phyloP scores from a whole-genome alignment of 2,888 invertebrate genomes.

The Dynastes tityus region DNA sequence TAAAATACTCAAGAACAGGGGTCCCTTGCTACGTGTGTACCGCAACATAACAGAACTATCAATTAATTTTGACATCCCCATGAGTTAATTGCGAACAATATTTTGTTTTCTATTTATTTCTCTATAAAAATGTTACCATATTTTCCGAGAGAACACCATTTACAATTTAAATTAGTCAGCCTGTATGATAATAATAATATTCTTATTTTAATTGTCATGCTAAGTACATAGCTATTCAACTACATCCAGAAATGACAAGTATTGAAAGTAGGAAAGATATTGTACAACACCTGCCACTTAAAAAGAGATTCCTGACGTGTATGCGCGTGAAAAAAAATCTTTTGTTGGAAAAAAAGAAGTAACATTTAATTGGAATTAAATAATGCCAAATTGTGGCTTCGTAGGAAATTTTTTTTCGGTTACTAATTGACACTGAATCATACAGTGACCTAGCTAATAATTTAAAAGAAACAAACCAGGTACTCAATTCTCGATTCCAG shows the following conservation, averaged over 20 bases:
- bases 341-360: conserved; percentile 13
- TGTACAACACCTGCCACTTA: conserved; percentile 44
- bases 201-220: conserved; percentile 33
- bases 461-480: conserved; percentile 22
- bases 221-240: conserved; percentile 8
- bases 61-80: conserved; percentile 32
- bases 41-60: conserved; percentile 9
- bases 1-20: conserved; percentile 53
- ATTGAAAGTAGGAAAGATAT: conserved; percentile 33
- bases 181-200: neutral
- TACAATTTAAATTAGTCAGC: conserved; percentile 14
- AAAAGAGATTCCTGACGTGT: conserved; percentile 5
- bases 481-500: neutral
- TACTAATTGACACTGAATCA: conserved; percentile 33
- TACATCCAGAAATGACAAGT: conserved; percentile 25
- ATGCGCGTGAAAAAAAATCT: conserved; percentile 19
- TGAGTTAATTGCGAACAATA: conserved; percentile 3
- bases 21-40: neutral
- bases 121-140: neutral
- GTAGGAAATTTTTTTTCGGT: conserved; percentile 30
- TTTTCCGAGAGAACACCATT: conserved; percentile 5
- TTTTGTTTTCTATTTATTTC: neutral
- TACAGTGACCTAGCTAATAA: conserved; percentile 32
- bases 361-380: conserved; percentile 46
- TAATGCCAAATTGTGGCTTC: conserved; percentile 25